Conservation (phyloP, 2,113 vertebrate genomes). For the Hemichromis elongatus region DNA sequence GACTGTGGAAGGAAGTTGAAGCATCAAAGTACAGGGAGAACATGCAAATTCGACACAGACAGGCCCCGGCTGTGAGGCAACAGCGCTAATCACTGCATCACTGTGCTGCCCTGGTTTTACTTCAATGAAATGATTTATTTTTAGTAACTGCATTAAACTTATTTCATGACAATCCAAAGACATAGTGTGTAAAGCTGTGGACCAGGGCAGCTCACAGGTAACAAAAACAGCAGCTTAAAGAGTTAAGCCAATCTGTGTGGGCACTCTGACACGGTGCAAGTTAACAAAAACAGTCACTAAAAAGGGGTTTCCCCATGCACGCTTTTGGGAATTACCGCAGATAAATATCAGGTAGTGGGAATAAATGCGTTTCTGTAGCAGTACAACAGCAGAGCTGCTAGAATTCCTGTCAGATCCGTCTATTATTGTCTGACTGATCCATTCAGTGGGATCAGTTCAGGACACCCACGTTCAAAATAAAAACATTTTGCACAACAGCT, state of each 20-base stretch:
- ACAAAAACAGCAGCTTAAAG: not conserved
- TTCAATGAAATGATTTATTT: not conserved
- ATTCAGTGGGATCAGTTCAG: conserved; percentile 29
- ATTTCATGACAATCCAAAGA: not conserved
- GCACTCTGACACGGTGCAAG: not conserved
- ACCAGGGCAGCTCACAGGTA: conserved; percentile 1
- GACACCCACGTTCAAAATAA: conserved; percentile 18
- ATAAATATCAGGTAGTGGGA: not conserved
- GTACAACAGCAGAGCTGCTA: not conserved
- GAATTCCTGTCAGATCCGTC: conserved; percentile 20
- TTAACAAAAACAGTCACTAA: not conserved
- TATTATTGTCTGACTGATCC: conserved; percentile 45
- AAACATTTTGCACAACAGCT: not conserved
- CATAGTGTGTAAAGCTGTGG: not conserved
- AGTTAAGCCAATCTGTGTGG: not conserved
- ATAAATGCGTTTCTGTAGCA: not conserved
- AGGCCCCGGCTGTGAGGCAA: not conserved
- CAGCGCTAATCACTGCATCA: rapidly evolving
- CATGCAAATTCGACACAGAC: not conserved
- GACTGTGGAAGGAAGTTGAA: not conserved
- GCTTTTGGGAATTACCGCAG: not conserved
- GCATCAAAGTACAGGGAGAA: not conserved
- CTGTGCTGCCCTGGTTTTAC: not conserved
- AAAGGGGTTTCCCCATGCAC: not conserved
- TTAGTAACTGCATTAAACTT: not conserved